phyloP scores from a whole-genome alignment of 2,797 vertebrate species.

The Rousettus madagascariensis region DNA sequence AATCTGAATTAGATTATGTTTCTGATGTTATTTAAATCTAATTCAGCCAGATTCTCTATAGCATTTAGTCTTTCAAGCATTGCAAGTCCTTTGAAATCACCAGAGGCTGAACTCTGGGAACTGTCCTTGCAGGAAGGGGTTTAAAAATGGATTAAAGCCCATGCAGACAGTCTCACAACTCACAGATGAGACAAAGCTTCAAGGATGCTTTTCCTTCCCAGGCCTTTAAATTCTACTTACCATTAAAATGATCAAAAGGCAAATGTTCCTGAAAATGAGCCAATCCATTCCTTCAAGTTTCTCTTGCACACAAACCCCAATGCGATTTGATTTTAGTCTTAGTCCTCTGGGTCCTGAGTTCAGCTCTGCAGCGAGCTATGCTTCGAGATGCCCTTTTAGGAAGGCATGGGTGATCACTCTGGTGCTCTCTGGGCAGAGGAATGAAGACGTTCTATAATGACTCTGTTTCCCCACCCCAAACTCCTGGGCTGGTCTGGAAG shows the following conservation, averaged over 20 bases:
- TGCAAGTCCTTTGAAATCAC: background rate
- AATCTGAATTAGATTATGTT: background rate
- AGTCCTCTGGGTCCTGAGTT: constrained; percentile 47
- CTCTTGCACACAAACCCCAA: constrained; percentile 68
- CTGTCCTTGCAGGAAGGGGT: background rate
- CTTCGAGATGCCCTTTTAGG: constrained; percentile 76
- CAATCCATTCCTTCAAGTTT: constrained; percentile 85
- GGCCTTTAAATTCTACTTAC: constrained; percentile 83
- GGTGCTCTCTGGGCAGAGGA: constrained; percentile 81
- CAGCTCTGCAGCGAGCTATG: background rate
- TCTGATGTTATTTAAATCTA: background rate
- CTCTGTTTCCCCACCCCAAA: constrained; percentile 87
- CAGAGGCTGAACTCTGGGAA: background rate
- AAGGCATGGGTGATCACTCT: constrained; percentile 80
- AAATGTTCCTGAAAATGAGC: constrained; percentile 82
- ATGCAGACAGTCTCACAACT: background rate
- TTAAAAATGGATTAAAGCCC: constrained; percentile 5
- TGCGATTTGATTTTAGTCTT: constrained; percentile 67
- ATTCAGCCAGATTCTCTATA: background rate
- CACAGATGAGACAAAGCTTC: background rate
- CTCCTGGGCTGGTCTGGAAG: constrained; percentile 85
- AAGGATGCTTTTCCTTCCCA: constrained; percentile 6
- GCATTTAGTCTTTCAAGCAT: background rate
- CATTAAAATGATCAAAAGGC: constrained; percentile 82
- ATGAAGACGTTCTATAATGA: constrained; percentile 85